These are phyloP conservation scores for Astreopora myriophthalma DNA, from an alignment of 64 coral and sea anemone species.

Conservation along the genomic window DNA sequence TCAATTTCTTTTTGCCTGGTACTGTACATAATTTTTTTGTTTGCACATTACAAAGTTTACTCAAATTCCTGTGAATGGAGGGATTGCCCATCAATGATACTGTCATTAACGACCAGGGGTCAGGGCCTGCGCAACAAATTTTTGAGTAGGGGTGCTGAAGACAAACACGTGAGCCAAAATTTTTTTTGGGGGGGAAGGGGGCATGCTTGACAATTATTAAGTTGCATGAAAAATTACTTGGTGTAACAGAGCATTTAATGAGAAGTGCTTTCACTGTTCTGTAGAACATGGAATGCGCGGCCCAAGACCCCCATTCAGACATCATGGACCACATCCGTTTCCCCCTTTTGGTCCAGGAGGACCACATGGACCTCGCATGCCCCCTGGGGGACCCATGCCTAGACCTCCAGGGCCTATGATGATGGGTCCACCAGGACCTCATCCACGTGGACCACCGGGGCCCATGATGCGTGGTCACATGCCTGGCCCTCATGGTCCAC, in stretches of 20 bases:
- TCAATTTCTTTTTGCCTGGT: neutral
- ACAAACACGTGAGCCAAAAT: too few relatives aligned
- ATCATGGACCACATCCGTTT: constrained; percentile 34
- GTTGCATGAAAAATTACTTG: too few relatives aligned
- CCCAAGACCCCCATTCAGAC: constrained; percentile 27
- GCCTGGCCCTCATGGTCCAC: constrained; percentile 72
- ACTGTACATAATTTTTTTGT: neutral
- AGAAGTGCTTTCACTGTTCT: neutral
- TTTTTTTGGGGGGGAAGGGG: too few relatives aligned
- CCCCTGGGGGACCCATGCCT: constrained; percentile 58
- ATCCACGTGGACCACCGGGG: constrained; percentile 21
- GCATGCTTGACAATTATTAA: too few relatives aligned
- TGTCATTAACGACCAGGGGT: too few relatives aligned
- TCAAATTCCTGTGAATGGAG: too few relatives aligned
- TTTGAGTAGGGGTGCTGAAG: too few relatives aligned
- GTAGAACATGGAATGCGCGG: constrained; percentile 39
- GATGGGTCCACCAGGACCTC: constrained; percentile 24
- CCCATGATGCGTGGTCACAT: constrained; percentile 55
- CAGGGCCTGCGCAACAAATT: too few relatives aligned
- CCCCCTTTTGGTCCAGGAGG: constrained; percentile 30
- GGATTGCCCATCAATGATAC: too few relatives aligned
- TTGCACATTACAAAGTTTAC: too few relatives aligned
- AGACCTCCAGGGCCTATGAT: constrained; percentile 65
- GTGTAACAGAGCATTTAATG: too few relatives aligned
- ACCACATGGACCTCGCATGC: constrained; percentile 60